These are phyloP conservation scores for Galeruca laticollis DNA, from an alignment of 2,888 invertebrate genomes.

Conservation along the genomic window DNA sequence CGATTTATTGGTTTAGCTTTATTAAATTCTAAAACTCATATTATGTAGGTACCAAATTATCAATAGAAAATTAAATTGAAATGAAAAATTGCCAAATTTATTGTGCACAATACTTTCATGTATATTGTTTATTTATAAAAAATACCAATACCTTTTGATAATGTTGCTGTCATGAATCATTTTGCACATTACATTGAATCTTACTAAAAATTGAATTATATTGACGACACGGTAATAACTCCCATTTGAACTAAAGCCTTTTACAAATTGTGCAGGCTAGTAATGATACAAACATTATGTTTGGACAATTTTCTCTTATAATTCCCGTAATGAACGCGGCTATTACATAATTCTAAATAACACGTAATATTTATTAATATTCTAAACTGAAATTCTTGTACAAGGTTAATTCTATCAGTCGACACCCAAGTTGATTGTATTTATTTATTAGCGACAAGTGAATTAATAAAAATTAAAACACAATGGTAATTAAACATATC, in stretches of 20 bases:
- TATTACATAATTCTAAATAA: conserved; percentile 1
- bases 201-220: too few relatives aligned
- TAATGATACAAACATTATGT: background rate
- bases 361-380: conserved; percentile 19
- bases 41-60: too few relatives aligned
- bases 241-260: background rate
- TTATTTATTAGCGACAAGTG: background rate
- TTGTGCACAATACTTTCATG: too few relatives aligned
- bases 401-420: conserved; percentile 2
- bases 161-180: too few relatives aligned
- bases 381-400: conserved; percentile 6
- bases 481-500: too few relatives aligned
- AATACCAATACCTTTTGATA: too few relatives aligned
- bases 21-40: too few relatives aligned
- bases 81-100: too few relatives aligned
- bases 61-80: too few relatives aligned
- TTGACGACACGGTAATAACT: background rate
- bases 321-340: background rate
- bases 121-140: too few relatives aligned
- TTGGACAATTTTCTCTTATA: background rate
- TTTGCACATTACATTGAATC: too few relatives aligned
- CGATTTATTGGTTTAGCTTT: too few relatives aligned
- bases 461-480: background rate
- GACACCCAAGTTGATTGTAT: background rate
- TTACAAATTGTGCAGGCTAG: background rate